Evolutionary conservation across 1,140 invertebrate genomes (phyloP), one percentile per base, ranked within the genome.

Genomic region (Helicoverpa armigera): DNA sequence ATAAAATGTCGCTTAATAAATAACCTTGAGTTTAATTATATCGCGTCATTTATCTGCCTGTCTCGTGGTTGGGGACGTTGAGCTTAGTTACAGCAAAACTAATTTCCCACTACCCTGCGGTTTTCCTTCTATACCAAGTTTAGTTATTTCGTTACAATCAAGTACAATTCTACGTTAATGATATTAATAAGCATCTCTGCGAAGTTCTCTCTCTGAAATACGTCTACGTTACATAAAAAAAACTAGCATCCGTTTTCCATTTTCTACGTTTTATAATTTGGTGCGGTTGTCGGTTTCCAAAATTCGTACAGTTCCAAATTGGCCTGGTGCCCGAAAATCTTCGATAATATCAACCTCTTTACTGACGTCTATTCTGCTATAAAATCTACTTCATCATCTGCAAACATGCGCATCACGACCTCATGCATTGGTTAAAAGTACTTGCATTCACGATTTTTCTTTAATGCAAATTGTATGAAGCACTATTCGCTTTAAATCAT

Each of bases 21-120:
- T 70, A 23, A 70, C 67, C 67, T 70, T 70, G 48, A 23, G 67
- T 72, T 72, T 72, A 72, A 72, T 72, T 53, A 72, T 53, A 53
- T 13, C 50, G 14, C 2, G 16, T 72, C 69, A 72, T 72, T 72
- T 54, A 51, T 72, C 69, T 29, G 13, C 18, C 50, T 29, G 67
- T 51, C 48, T 51, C 16, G 14, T 23, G 23, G 23, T 23, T 29
- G 51, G 23, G 69, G 69, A 72, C 69, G 23, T 65, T 65, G 63
- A 23, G 35, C 48, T 51, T 13, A 23, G 23, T 72, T 72, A 13
- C 13, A 72, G 35, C 35, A 43, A 43, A 9, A 43, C 35, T 43
- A 43, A 43, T 43, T 9, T 43, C 5, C 4, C 35, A 43, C 35
- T 43, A 1, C 35, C 35, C 35, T 9, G 35, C 1, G 35, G 35